Evolutionary conservation across 2,113 vertebrate species (phyloP).

Genomic region (Plecotus auritus): DNA sequence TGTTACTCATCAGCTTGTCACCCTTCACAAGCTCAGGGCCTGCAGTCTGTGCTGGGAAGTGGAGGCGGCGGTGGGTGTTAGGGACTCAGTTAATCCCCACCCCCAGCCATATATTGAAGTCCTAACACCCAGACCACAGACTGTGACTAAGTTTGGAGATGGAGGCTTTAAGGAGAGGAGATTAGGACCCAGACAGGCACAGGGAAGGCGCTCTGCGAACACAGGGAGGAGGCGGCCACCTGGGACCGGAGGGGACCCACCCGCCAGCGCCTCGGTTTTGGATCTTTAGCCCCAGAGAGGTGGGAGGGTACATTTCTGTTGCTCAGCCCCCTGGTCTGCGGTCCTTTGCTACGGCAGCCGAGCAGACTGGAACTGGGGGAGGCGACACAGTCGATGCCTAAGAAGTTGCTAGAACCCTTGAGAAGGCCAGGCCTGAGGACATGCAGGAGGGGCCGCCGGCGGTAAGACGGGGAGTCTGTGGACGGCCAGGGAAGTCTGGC

Average conservation of each 20-base stretch:
- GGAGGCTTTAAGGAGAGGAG: not conserved
- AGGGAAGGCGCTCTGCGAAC: not conserved
- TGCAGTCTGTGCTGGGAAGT: fast-evolving
- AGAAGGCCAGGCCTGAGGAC: not conserved
- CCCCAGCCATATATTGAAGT: not conserved
- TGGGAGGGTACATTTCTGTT: not conserved
- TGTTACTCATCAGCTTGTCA: too few relatives aligned
- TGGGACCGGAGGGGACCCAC: not conserved
- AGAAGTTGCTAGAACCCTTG: not conserved
- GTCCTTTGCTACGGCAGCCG: not conserved
- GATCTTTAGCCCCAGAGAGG: not conserved
- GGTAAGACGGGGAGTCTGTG: not conserved
- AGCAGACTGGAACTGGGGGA: not conserved
- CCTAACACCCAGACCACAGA: not conserved
- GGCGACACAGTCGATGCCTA: not conserved
- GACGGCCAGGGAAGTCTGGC: not conserved
- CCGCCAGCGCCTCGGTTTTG: not conserved
- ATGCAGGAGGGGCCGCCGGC: not conserved
- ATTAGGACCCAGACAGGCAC: not conserved
- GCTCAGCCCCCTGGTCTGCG: not conserved
- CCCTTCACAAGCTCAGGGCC: not conserved
- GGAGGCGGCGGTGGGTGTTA: not conserved
- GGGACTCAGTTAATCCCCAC: fast-evolving
- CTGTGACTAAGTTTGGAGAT: not conserved
- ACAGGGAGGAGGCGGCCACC: not conserved